Base-by-base conservation (phyloP, 2,797 vertebrate species). In the Dallia pectoralis region DNA sequence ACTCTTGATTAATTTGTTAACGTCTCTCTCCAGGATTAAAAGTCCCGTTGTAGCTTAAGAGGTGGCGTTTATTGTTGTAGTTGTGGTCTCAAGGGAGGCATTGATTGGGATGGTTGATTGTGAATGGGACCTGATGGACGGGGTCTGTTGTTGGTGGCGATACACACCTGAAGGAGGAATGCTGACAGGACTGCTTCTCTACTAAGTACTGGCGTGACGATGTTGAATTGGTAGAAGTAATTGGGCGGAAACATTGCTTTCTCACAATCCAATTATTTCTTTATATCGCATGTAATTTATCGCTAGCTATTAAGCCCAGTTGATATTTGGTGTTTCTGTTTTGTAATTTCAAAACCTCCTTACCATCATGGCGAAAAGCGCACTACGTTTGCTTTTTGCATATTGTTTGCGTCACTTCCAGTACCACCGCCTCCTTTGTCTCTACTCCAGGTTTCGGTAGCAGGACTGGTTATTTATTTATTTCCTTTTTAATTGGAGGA, bases 341-440 rank as follows among this genome's bases (percentile, higher is more conserved):
- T 56, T 25, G n/a, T 12, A 9, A 25, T 22, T 25, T 25, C 22
- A 59, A 59, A 44, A 47, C 8, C 7, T 63, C 86, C 83, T 82
- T 71, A 82, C 75, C 69, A 86, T 82, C 33, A 84, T 86, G 84
- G 77, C 79, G 18, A 73, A 56, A 22, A 33, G 7, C 18, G 7
- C 9, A 27, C 19, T 6, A 63, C 65, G 1, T 51, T 30, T 70
- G 15, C 11, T 0, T 62, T 68, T 56, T 75, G 56, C 56, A 30
- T 30, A 33, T 51, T 62, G 22, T 69, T 79, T 69, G 75, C 86
- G 78, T 59, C 69, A 77, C 82, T 91, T 94, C 93, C 92, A 75
- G 82, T 86, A 79, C 89, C 71, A 85, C 88, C 89, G 82, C 90
- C 90, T 91, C 87, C 91, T 92, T 93, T 93, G 92, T 94, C 91